Percentiles rank a stretch among this genome's conserved stretches.
phyloP scores from a whole-genome alignment of 1,140 invertebrate species.

The Habropoda laboriosa region DNA sequence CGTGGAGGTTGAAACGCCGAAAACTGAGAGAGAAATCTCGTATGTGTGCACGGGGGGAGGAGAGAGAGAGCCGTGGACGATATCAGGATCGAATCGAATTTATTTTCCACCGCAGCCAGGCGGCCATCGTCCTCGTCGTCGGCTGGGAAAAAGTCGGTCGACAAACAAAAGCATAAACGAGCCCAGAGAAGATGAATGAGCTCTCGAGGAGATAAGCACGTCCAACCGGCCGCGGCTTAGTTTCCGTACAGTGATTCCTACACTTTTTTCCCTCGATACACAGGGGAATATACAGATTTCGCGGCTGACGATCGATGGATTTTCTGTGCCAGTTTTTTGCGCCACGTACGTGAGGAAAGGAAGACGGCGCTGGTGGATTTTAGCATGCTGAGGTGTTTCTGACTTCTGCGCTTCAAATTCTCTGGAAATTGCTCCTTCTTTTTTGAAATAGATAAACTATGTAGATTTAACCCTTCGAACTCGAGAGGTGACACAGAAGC shows the following conservation, averaged over 20 bases:
- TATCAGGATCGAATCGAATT: slow-evolving; percentile 8
- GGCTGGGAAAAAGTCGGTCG: slow-evolving; percentile 4
- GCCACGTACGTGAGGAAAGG: too few species aligned
- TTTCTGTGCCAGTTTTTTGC: too few species aligned
- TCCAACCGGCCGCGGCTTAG: background rate
- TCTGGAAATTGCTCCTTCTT: too few species aligned
- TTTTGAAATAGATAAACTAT: too few species aligned
- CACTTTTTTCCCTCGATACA: too few species aligned
- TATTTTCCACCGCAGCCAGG: background rate
- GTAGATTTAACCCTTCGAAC: too few species aligned
- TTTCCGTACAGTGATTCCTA: background rate
- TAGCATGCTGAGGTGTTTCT: too few species aligned
- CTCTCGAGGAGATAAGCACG: background rate
- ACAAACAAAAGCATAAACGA: slow-evolving; percentile 13
- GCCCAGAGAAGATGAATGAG: background rate
- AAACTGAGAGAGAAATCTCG: background rate
- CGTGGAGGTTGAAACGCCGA: background rate
- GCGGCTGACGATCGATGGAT: too few species aligned
- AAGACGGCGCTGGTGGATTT: too few species aligned
- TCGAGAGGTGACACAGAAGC: too few species aligned
- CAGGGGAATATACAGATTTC: background rate
- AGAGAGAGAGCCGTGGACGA: background rate
- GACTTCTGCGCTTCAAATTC: too few species aligned
- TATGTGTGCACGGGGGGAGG: too few species aligned
- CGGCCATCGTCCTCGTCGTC: background rate